Percentiles rank a stretch among this genome's conserved stretches.
Evolutionary conservation across 2,113 vertebrate species (phyloP).

Genomic region (Toxostoma redivivum): DNA sequence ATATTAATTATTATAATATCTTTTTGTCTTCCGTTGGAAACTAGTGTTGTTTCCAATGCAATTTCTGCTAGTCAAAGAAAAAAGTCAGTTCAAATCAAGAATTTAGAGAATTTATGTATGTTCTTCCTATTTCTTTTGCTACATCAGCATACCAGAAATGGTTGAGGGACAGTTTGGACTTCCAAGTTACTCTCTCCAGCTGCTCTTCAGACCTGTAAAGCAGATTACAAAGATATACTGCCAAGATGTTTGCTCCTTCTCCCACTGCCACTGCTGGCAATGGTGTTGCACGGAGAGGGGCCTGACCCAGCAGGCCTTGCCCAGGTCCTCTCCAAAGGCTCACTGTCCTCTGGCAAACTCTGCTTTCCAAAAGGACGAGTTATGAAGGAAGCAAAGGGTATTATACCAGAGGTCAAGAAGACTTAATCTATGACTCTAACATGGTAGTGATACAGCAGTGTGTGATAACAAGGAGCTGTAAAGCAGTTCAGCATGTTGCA

Average conservation of each 20-base stretch:
- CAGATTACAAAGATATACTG: background rate
- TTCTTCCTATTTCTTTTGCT: background rate
- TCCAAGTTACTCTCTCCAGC: background rate
- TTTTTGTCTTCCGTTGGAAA: background rate
- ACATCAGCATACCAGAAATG: background rate
- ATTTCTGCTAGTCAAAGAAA: background rate
- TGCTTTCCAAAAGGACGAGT: background rate
- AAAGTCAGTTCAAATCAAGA: background rate
- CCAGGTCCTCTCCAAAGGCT: background rate
- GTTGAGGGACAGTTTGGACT: background rate
- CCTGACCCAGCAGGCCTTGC: background rate
- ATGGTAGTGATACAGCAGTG: background rate
- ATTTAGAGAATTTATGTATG: background rate
- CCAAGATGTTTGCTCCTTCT: background rate
- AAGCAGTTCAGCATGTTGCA: background rate
- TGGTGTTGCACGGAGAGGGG: fast-evolving
- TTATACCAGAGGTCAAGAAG: background rate
- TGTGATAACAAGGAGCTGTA: background rate
- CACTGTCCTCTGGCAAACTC: background rate
- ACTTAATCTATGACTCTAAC: background rate
- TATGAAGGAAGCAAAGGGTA: background rate
- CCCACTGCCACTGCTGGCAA: background rate
- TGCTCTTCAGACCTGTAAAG: background rate
- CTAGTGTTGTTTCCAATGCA: background rate
- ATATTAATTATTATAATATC: background rate